Evolutionary conservation across 2,888 invertebrate species (phyloP), one percentile per base, ranked within the genome.

Genomic region (Enoplolaimus lenunculus): DNA sequence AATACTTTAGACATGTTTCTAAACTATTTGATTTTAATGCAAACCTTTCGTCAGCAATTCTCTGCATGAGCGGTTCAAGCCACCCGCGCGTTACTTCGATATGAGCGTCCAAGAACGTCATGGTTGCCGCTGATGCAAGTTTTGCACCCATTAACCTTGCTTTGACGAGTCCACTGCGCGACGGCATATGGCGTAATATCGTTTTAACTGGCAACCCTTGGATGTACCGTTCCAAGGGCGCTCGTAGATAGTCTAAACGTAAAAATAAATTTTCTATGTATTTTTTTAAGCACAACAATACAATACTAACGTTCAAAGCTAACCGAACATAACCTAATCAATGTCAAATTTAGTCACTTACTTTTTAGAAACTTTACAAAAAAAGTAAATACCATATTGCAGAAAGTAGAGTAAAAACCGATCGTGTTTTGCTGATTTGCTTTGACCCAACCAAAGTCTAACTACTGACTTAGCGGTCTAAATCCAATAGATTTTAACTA

Each of bases 41-140:
- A 26, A 3, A 85, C 85, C 84, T 86, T 83, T 95, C 90, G 80
- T 90, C 87, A 1, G 90, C 91, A 76, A 97, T 93, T 76, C 94
- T 87, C 45, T 90, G 87, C 69, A 97, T 82, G 30, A 97, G 84
- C 1, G 97, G 95, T 80, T 95, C 94, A 75, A 97, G 83, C 97
- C 97, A 97, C 21, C 97, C 97, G 84, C 93, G 91, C 71, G 91
- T 90, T 79, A 94, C 94, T 82, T 95, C 95, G 81, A 95, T 94
- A 81, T 97, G 97, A 1, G 97, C 95, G 81, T 97, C 97, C 72
- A 97, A 84, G 84, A 97, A 98, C 29, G 93, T 93, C 77, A 93
- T 84, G 71, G 91, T 89, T 83, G 91, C 88, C 72, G 93, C 94
- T 77, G 87, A 88, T 16, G 91, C 92, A 81, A 90, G 88, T 80